Base-by-base conservation (phyloP, 2,797 vertebrate genomes). In the Prunella strophiata region DNA sequence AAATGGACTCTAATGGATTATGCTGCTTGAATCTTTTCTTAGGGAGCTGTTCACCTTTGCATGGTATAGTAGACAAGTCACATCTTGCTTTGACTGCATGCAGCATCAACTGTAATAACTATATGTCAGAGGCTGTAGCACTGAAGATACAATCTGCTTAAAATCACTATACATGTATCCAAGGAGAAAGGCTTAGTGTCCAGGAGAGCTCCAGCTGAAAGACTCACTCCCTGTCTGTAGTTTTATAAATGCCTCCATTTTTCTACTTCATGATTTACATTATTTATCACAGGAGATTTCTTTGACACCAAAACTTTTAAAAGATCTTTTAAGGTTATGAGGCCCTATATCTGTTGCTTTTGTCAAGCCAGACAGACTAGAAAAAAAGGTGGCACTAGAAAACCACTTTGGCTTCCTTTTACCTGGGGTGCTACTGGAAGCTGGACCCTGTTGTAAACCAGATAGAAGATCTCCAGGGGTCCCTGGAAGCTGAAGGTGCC, bases 1-100 rank as follows among this genome's bases (percentile, higher is more conserved):
- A 97, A 97, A 96, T 95, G 93, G 95, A 84, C 91, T 94, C 82
- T 96, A 97, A 97, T 96, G 94, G 94, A 93, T 92, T 95, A 68
- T 5, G 12, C 82, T 94, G 74, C 91, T 94, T 81, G 91, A 92
- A 79, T 97, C 88, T 89, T 94, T 94, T 94, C 91, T 94, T 91
- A 48, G 1, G 11, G 73, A 92, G 86, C 77, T 73, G 82, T 97
- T 97, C 96, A 95, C 93, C 94, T 97, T 95, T 97, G 89, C 92
- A 81, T 96, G 92, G 88, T 93, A 50, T 95, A 91, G 91, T 20
- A 96, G 94, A 94, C 76, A 89, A 96, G 95, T 90, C 86, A 93
- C 84, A 95, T 96, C 94, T 95, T 95, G 79, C 93, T 93, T 82
- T 96, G 94, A 96, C 67, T 92, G 89, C 86, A 87, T 0, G 8